These are phyloP conservation scores for Cacoxenus indagator DNA, from an alignment of 2,888 invertebrate genomes.

Conservation along the genomic window DNA sequence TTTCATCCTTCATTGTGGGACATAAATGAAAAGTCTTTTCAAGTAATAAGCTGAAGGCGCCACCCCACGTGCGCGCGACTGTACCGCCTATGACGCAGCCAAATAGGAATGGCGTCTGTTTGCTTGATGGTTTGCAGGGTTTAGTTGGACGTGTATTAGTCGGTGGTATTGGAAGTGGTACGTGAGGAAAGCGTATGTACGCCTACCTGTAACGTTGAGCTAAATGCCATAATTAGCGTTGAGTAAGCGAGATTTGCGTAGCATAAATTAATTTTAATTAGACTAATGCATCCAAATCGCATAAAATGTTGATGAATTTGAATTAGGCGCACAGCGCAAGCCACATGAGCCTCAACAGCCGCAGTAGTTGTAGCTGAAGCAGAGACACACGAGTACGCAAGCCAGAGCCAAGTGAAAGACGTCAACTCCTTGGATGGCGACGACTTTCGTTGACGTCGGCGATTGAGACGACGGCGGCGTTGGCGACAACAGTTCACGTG, in stretches of 20 bases:
- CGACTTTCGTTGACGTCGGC: no score
- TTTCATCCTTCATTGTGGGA: no score
- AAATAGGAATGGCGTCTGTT: background rate
- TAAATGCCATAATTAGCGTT: conserved; percentile 9
- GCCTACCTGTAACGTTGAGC: background rate
- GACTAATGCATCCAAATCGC: conserved; percentile 45
- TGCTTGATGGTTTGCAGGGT: background rate
- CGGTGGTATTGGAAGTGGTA: background rate
- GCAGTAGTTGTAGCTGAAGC: no score
- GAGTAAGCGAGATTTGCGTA: conserved; percentile 8
- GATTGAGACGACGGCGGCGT: no score
- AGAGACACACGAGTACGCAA: no score
- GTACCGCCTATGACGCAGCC: background rate
- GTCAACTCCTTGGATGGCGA: no score
- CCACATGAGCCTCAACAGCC: no score
- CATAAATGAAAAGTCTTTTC: conserved; percentile 4
- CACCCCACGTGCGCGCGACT: no score
- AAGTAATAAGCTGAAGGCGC: background rate
- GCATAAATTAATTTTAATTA: conserved; percentile 46
- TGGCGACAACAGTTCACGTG: background rate
- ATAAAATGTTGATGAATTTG: conserved; percentile 9
- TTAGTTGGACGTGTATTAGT: background rate
- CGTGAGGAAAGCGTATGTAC: background rate
- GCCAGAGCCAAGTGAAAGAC: no score
- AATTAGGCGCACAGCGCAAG: background rate